Base-by-base conservation (phyloP, 2,797 vertebrate species). In the Anableps anableps region DNA sequence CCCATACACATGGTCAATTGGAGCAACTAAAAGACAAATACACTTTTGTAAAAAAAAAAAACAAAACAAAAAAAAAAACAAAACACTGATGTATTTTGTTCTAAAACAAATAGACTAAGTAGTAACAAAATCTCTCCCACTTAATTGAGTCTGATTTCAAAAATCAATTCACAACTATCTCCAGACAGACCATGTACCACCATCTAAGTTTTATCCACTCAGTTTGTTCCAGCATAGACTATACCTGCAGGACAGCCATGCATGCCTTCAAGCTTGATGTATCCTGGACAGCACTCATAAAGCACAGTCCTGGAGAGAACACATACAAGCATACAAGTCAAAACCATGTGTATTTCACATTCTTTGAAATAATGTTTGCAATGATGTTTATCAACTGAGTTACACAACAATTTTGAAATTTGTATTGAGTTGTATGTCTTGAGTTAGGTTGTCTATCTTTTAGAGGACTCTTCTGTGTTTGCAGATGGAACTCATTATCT, bases 231-330 rank as follows among this genome's bases (percentile, higher is more conserved):
- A 73, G 4, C 19, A 76, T 9, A 75, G 11, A 77, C 26, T 51
- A 23, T 96, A 99, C 99, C 98, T 98, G 99, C 99, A 85, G 99
- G 98, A 87, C 99, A 99, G 78, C 99, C 99, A 74, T 75, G 94
- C 43, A 91, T 95, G 53, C 96, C 97, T 0, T 98, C 97, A 95
- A 99, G 90, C 91, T 94, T 97, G 96, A 97, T 98, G 86, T 99
- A 99, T 0, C 99, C 99, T 74, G 99, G 99, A 87, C 99, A 99
- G 85, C 99, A 99, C 92, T 99, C 99, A 75, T 99, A 99, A 36
- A 99, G 85, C 50, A 99, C 96, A 21, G 95, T 97, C 88, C 99
- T 99, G 90, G 68, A 86, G 48, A 34, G n/a, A 82, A 79, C 84
- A 47, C 36, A 41, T 11, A 41, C 36, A 80, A 85, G 45, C 58